Percentiles rank a stretch among this genome's conserved stretches.
phyloP scores from a whole-genome alignment of 2,888 invertebrate species.

The Lysandra coridon region DNA sequence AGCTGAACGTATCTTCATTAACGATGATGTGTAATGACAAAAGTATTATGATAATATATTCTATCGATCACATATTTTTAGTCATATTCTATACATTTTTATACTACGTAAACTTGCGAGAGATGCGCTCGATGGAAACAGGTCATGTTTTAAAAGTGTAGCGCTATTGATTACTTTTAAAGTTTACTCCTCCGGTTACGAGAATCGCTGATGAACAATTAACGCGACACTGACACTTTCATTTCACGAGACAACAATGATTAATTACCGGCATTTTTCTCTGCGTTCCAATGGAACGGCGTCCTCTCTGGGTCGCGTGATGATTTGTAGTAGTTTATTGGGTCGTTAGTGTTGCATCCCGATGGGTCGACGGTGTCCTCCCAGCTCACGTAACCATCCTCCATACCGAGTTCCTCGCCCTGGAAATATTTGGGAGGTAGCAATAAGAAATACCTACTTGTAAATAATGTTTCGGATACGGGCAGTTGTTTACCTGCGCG shows the following conservation, averaged over 20 bases:
- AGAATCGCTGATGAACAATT: slow-evolving; percentile 5
- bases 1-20: neutral
- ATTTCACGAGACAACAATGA: neutral
- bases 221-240: slow-evolving; percentile 12
- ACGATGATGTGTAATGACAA: neutral
- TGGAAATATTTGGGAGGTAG: slow-evolving; percentile 49
- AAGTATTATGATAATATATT: neutral
- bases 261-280: slow-evolving; percentile 72
- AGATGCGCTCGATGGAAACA: neutral
- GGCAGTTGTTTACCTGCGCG: too few species aligned
- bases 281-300: slow-evolving; percentile 83
- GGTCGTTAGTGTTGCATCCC: slow-evolving; percentile 84
- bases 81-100: neutral
- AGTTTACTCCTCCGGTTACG: slow-evolving; percentile 2
- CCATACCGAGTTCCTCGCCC: slow-evolving; percentile 92
- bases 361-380: slow-evolving; percentile 84
- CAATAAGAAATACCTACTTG: neutral
- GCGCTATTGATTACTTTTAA: neutral
- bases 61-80: neutral
- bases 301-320: slow-evolving; percentile 85
- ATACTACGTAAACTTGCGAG: neutral
- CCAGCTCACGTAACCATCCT: slow-evolving; percentile 83
- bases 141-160: neutral
- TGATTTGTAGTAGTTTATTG: slow-evolving; percentile 77
- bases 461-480: neutral